Base-by-base conservation (phyloP, 2,113 vertebrate species). In the Paracanthobrama guichenoti region DNA sequence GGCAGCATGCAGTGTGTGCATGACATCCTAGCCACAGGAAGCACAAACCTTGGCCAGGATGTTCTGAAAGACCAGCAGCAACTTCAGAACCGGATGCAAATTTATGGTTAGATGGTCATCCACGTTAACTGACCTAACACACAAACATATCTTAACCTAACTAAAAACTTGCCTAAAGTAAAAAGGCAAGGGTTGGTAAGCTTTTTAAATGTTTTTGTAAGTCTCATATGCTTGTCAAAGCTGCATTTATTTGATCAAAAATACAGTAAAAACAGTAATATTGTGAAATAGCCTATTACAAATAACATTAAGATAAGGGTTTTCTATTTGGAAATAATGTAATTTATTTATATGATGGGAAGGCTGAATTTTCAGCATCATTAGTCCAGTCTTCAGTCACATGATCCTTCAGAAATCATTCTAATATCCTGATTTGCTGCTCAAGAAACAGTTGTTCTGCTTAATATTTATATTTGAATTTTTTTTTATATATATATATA, bases 11-110 rank as follows among this genome's bases (percentile, higher is more conserved):
- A 89, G 80, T 96, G 95, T 59, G 86, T 95, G 55, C 89, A 94
- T 8, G 95, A 96, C 88, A 89, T 86, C 24, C 69, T 95, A 28
- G 90, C 93, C 39, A 88, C 92, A 3, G 85, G 88, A 69, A 91
- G 76, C 85, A 59, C 81, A 1, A 83, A 77, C 10, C 69, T 95
- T 64, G 95, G 94, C 18, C 88, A 90, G 69, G 85, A 90, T 80
- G 92, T 89, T 13, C 88, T 92, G 86, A 84, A 91, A 2, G 91
- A 93, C 67, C 82, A 90, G 26, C 85, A 90, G 39, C 87, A 81
- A 12, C 91, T 90, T 79, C n/a, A 90, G 11, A 90, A 88, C 42
- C 85, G 88, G 35, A 85, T 89, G 6, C 66, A 83, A 53, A 87
- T 91, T 44, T 92, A 92, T 26, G 94, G 95, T 95, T 81, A 92